phyloP scores from a whole-genome alignment of 2,888 invertebrate species.

The Schizaphis graminum region DNA sequence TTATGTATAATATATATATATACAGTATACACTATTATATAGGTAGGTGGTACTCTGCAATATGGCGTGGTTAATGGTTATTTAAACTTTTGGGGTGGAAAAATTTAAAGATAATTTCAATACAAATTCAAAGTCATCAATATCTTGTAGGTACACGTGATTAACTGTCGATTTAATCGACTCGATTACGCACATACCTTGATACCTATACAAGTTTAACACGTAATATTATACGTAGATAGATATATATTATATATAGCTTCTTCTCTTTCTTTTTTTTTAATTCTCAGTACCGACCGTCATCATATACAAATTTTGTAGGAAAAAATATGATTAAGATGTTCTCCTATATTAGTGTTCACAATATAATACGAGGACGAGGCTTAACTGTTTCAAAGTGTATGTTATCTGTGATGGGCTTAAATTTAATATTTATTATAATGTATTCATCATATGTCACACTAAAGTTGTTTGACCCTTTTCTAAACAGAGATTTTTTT shows the following conservation, averaged over 20 bases:
- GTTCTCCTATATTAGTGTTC: neutral
- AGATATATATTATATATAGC: neutral
- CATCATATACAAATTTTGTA: neutral
- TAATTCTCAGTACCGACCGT: neutral
- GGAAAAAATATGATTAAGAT: neutral
- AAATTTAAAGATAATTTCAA: constrained; percentile 9
- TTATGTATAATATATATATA: neutral
- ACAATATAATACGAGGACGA: neutral
- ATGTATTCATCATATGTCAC: constrained; percentile 32
- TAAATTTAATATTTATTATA: neutral
- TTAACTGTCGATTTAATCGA: neutral
- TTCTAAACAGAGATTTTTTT: neutral
- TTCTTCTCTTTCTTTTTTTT: neutral
- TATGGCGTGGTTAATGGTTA: neutral
- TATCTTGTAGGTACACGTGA: neutral
- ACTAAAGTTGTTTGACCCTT: neutral
- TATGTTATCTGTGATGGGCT: neutral
- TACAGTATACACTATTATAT: neutral
- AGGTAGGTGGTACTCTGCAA: neutral
- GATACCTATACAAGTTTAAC: neutral
- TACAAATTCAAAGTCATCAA: constrained; percentile 14
- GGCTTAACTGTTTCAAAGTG: neutral
- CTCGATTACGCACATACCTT: neutral
- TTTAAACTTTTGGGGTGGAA: constrained; percentile 26
- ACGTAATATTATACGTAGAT: neutral